Base-by-base conservation (phyloP, 1,140 invertebrate genomes). In the Drosophila tropicalis region DNA sequence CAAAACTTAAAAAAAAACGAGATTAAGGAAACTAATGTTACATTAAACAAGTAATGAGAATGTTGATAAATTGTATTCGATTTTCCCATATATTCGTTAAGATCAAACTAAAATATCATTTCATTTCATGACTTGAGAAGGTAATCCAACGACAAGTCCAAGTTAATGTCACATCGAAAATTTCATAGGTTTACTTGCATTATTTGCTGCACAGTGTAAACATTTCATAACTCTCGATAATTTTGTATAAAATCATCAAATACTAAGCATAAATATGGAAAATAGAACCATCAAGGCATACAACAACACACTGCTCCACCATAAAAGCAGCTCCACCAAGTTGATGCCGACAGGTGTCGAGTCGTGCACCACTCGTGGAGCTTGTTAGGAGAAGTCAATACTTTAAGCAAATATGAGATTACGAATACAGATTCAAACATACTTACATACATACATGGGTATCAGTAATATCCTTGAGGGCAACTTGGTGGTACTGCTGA, bases 201-300 rank as follows among this genome's bases (percentile, higher is more conserved):
- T 9, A 19, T 22, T 22, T 36, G 39, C 19, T 55, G 3, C 19
- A 19, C 7, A 19, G 71, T 67, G 65, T 74, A 67, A 74, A 74
- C 67, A 57, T 44, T 75, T 73, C 56, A 74, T 67, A 12, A 51
- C 44, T 51, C 44, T 51, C 17, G 44, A 62, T 55, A 58, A 25
- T 36, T 15, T 39, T 51, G 60, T 56, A 58, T 58, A 71, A 66
- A 76, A 47, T 55, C 60, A 44, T 36, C 60, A 54, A 72, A 78
- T 72, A 60, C 67, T 64, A 70, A 51, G 39, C 61, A 64, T 67
- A 78, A 78, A 78, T 78, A 57, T 61, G 73, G 47, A 63, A 67
- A 76, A 61, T 62, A 19, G 44, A 41, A 39, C 17, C 64, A 70
- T 76, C 61, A 60, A 69, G 51, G 36, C 55, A 29, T 5, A 5